A percentile compares a stretch with the other conserved stretches of the same genome.
These are phyloP conservation scores for Macrosiphum euphorbiae DNA, from an alignment of 2,888 invertebrate genomes.

Conservation along the genomic window DNA sequence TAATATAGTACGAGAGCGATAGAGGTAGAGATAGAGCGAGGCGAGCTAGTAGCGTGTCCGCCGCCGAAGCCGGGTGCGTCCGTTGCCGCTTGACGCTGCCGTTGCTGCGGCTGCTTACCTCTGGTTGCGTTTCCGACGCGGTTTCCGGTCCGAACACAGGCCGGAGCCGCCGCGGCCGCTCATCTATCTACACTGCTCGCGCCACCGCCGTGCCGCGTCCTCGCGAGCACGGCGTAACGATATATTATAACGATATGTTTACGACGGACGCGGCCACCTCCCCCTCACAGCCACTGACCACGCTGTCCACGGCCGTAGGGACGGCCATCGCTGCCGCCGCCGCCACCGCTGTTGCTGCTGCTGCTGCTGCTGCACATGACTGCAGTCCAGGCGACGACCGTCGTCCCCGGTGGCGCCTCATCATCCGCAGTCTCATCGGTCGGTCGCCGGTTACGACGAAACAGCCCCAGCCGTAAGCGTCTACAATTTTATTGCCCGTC, in stretches of 20 bases:
- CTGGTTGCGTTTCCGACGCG: slow-evolving; percentile 55
- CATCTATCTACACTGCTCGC: slow-evolving; percentile 8
- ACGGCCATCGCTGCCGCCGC: not conserved
- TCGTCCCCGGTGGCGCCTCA: not conserved
- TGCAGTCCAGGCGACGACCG: not conserved
- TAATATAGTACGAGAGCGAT: not conserved
- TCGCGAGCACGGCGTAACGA: slow-evolving; percentile 4
- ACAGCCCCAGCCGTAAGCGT: not conserved
- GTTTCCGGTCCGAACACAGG: slow-evolving; percentile 59
- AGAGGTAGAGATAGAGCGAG: not conserved
- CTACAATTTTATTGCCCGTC: not conserved
- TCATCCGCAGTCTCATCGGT: not conserved
- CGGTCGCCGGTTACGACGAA: not conserved
- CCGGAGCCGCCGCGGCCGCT: slow-evolving; percentile 46
- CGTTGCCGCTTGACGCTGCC: not conserved
- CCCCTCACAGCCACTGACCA: not conserved
- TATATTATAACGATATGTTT: not conserved
- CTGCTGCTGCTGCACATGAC: not conserved
- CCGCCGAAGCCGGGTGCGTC: not conserved
- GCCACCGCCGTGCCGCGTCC: not conserved
- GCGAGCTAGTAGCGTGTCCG: not conserved
- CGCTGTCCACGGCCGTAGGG: not conserved
- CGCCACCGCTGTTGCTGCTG: not conserved
- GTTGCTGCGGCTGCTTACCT: slow-evolving; percentile 37
- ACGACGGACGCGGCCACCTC: not conserved